Evolutionary conservation across 2,113 vertebrate species (phyloP), one percentile per base, ranked within the genome.

Genomic region (Acrocephalus arundinaceus): DNA sequence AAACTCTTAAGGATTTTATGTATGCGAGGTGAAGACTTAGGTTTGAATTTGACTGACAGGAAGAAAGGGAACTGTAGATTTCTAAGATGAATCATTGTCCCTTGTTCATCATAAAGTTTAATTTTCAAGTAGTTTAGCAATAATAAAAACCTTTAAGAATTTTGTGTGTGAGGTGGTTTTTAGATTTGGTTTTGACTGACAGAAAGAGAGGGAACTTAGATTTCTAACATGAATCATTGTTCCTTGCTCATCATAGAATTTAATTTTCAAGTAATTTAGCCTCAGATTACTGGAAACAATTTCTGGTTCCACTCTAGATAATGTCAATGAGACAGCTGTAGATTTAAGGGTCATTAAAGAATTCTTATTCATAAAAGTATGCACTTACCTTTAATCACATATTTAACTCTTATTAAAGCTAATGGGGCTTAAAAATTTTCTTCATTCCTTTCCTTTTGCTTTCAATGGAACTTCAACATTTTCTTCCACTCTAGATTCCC

Each of bases 261-360:
- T 68, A 59, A 87, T 84, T 89, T 89, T 89, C 66, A 94, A 93
- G 45, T 72, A 74, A 63, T 74, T 93, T 93, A 78, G 22, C 46
- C 30, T 90, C 39, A 54, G 51, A 94, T 86, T 91, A 75, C 45
- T 0, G 0, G 93, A 92, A 94, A 72, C 49, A 72, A 91, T 91
- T 92, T 74, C 65, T 81, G 9, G 27, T 55, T 90, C 59, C 27
- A 87, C 57, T 92, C n/a, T 67, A 89, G 76, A 68, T 91, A 91
- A 74, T 67, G 22, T 72, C 18, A 11, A 89, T 90, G 61, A 89
- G 87, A 94, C 39, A 81, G 80, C 52, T 86, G 65, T 81, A 87
- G 57, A 68, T 81, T 87, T 89, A 89, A 91, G 73, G 49, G 22
- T 89, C 91, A 74, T 91, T 94, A 93, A 93, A 93, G 18, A 85